phyloP scores from a whole-genome alignment of 2,888 invertebrate genomes.

The Phasia obesa region DNA sequence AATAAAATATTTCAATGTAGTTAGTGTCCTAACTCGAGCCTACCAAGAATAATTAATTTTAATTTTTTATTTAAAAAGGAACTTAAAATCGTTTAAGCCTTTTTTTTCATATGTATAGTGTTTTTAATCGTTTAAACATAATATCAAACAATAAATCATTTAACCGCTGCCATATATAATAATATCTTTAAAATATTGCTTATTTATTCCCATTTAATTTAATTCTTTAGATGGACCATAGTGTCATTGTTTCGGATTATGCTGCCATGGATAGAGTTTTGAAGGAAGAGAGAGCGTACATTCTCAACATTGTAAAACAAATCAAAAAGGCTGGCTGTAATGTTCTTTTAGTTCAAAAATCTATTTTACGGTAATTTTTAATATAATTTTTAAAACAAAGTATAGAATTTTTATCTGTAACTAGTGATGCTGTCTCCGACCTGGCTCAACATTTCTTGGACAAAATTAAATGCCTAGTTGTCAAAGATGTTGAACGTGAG shows the following conservation, averaged over 20 bases:
- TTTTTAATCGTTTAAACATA: no score
- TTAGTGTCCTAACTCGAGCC: no score
- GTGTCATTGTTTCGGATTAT: constrained; percentile 98
- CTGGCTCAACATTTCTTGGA: constrained; percentile 98
- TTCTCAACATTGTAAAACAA: constrained; percentile 98
- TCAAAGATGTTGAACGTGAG: constrained; percentile 98
- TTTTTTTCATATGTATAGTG: no score
- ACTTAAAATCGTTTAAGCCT: no score
- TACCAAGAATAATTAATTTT: no score
- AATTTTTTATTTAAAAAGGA: no score
- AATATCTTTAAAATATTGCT: no score
- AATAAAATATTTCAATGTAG: no score
- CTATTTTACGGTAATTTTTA: constrained; percentile 86
- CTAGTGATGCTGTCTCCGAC: constrained; percentile 97
- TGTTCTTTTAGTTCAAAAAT: constrained; percentile 94
- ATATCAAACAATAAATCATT: no score
- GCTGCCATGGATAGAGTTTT: constrained; percentile 99
- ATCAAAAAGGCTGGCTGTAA: constrained; percentile 99
- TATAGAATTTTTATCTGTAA: background rate
- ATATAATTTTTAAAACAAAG: background rate
- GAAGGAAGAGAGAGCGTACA: constrained; percentile 98
- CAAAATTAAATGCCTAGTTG: constrained; percentile 99
- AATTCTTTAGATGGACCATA: constrained; percentile 95
- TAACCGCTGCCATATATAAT: no score
- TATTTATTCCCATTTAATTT: background rate